These are phyloP conservation scores for Tachuris rubrigastra DNA, from an alignment of 2,113 vertebrate genomes.

Conservation along the genomic window DNA sequence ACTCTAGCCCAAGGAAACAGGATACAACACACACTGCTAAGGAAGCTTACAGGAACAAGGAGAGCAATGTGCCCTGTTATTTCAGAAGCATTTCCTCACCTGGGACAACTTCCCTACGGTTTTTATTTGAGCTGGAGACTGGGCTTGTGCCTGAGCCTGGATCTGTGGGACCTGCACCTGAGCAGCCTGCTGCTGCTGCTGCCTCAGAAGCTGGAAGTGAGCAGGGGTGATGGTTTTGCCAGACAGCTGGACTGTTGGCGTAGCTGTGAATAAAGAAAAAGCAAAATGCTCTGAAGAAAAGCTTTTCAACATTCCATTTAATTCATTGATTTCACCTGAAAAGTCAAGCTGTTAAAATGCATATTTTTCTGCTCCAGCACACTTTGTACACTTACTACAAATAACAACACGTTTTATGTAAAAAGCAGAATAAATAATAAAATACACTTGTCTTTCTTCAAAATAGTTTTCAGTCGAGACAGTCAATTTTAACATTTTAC, in stretches of 20 bases:
- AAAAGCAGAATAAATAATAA: background rate
- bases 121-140: slow-evolving; percentile 86
- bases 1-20: background rate
- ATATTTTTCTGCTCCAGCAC: background rate
- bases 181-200: slow-evolving; percentile 78
- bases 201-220: slow-evolving; percentile 89
- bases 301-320: background rate
- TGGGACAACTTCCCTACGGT: slow-evolving; percentile 81
- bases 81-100: slow-evolving; percentile 44
- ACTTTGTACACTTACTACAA: background rate
- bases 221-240: slow-evolving; percentile 83
- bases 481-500: background rate
- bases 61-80: fast-evolving
- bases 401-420: background rate
- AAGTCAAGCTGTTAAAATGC: background rate
- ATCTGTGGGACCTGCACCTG: slow-evolving; percentile 77
- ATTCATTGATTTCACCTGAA: background rate
- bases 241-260: slow-evolving; percentile 81
- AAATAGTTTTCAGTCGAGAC: background rate
- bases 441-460: background rate
- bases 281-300: background rate
- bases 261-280: slow-evolving; percentile 36
- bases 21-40: background rate
- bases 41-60: background rate
- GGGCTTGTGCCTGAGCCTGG: slow-evolving; percentile 70